These are phyloP conservation scores for Burhinus bistriatus DNA, from an alignment of 2,113 vertebrate genomes.

Conservation along the genomic window DNA sequence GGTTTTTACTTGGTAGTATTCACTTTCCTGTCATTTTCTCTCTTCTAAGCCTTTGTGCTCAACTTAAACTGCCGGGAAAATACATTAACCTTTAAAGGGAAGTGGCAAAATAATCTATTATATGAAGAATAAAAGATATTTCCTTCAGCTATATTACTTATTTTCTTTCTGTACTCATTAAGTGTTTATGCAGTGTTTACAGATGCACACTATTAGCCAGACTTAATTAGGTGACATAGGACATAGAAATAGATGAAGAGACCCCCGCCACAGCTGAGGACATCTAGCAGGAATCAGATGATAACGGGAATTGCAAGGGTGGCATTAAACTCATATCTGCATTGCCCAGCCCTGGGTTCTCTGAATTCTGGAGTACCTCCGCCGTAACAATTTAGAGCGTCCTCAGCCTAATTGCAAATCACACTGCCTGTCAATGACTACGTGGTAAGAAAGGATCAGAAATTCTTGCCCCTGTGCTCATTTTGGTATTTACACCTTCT, in stretches of 20 bases:
- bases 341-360: background rate
- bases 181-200: background rate
- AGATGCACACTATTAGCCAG: background rate
- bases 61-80: background rate
- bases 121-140: background rate
- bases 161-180: background rate
- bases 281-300: background rate
- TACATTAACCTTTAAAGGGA: conserved; percentile 55
- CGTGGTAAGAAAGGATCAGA: background rate
- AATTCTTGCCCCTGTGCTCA: background rate
- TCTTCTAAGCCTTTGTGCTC: conserved; percentile 6
- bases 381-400: background rate
- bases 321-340: background rate
- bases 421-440: background rate
- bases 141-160: background rate
- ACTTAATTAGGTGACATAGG: background rate
- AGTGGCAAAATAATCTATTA: background rate
- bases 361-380: background rate
- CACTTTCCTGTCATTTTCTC: conserved; percentile 20
- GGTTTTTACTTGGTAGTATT: conserved; percentile 2
- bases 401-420: background rate
- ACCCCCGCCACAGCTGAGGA: background rate
- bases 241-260: background rate
- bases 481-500: background rate
- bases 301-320: background rate